Evolutionary conservation across 2,888 invertebrate genomes (phyloP).

Genomic region (Coecobrya sp.): DNA sequence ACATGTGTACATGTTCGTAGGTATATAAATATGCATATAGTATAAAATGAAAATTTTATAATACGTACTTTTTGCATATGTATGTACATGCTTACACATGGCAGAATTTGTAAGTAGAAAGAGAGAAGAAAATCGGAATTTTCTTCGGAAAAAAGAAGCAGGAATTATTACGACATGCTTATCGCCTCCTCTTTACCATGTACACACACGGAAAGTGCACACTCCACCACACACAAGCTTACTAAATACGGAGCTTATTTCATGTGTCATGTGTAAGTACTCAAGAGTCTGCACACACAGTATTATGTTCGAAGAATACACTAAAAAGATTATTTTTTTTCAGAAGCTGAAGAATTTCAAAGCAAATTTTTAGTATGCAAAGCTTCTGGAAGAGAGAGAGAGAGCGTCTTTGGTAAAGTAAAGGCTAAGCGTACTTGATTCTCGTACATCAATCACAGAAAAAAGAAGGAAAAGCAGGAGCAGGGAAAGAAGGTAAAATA

Average conservation of each 20-base stretch:
- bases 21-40: not conserved
- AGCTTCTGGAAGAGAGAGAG: not conserved
- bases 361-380: conserved; percentile 41
- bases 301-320: conserved; percentile 6
- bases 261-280: conserved; percentile 56
- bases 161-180: conserved; percentile 49
- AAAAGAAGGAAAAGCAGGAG: conserved; percentile 23
- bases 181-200: conserved; percentile 1
- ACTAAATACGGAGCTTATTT: conserved; percentile 41
- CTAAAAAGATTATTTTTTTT: conserved; percentile 58
- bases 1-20: not conserved
- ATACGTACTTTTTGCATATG: not conserved
- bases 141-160: not conserved
- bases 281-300: conserved; percentile 39
- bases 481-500: conserved; percentile 62
- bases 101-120: not conserved
- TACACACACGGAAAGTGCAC: not conserved
- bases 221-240: not conserved
- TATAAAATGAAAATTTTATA: no score
- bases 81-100: not conserved
- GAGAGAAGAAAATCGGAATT: not conserved
- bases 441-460: conserved; percentile 74
- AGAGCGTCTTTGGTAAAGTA: not conserved
- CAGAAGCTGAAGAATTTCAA: conserved; percentile 37
- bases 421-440: conserved; percentile 52